Percentiles rank a stretch among this genome's conserved stretches.
Evolutionary conservation across 1,140 invertebrate species (phyloP).

Genomic region (Brachionus rotundiformis): DNA sequence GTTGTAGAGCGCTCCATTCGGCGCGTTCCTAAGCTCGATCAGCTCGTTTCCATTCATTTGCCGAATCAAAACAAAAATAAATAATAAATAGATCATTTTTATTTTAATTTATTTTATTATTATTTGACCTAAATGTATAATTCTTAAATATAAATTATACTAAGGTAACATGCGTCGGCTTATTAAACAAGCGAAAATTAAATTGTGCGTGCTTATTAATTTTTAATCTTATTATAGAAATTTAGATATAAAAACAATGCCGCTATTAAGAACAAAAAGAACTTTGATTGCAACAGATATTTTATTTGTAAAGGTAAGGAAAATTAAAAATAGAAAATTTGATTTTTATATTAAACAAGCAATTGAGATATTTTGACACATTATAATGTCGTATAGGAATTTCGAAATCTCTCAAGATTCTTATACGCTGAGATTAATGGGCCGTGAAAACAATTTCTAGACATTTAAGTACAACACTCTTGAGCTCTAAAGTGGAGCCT

Average conservation of each 20-base stretch:
- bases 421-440: conserved; percentile 15
- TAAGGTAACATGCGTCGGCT: conserved; percentile 24
- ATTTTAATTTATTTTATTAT: neutral
- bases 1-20: neutral
- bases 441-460: conserved; percentile 10
- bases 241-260: neutral
- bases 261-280: neutral
- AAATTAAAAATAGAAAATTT: conserved; percentile 17
- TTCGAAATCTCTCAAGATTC: conserved; percentile 24
- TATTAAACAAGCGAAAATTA: conserved; percentile 11
- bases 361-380: neutral
- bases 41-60: neutral
- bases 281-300: conserved; percentile 27
- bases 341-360: conserved; percentile 41
- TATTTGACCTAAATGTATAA: too few species aligned
- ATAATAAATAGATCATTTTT: conserved; percentile 20
- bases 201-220: conserved; percentile 49
- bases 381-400: conserved; percentile 14
- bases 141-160: too few species aligned
- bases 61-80: neutral
- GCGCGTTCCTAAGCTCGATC: neutral
- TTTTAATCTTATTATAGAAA: conserved; percentile 51
- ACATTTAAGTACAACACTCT: conserved; percentile 13
- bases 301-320: neutral
- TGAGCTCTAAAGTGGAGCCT: neutral